A percentile compares a stretch with the other conserved stretches of the same genome.
phyloP scores from a whole-genome alignment of 2,888 invertebrate genomes.

The Campoletis raptor region DNA sequence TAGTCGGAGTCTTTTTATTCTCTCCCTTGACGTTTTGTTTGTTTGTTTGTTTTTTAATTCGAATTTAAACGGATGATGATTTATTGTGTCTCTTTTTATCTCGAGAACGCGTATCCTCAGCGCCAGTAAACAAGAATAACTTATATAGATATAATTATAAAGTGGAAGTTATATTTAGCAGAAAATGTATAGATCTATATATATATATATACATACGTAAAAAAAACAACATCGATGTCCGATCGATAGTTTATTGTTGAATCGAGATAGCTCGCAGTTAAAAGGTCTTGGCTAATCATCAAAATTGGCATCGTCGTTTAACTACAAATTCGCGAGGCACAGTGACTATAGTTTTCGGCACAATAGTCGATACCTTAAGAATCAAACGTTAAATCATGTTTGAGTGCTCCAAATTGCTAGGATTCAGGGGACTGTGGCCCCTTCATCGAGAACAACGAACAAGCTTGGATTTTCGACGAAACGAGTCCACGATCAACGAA shows the following conservation, averaged over 20 bases:
- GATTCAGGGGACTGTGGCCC: conserved; percentile 59
- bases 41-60: not conserved
- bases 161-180: conserved; percentile 1
- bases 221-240: conserved; percentile 42
- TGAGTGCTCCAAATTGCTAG: conserved; percentile 63
- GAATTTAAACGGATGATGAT: not conserved
- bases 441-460: conserved; percentile 24
- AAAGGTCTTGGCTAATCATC: conserved; percentile 67
- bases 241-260: conserved; percentile 40
- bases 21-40: not conserved
- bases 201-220: not conserved
- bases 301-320: conserved; percentile 61
- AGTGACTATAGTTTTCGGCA: conserved; percentile 63
- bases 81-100: not conserved
- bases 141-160: conserved; percentile 14
- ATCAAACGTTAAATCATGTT: conserved; percentile 40
- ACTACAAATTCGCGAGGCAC: conserved; percentile 56
- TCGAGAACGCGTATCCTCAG: not conserved
- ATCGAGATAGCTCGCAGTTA: conserved; percentile 46
- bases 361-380: conserved; percentile 44
- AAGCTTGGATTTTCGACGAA: conserved; percentile 47
- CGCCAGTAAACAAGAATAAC: conserved; percentile 17
- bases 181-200: not conserved
- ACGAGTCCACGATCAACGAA: conserved; percentile 57
- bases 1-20: not conserved